phyloP scores from a whole-genome alignment of 1,140 invertebrate species.

The Drosophila azteca region DNA sequence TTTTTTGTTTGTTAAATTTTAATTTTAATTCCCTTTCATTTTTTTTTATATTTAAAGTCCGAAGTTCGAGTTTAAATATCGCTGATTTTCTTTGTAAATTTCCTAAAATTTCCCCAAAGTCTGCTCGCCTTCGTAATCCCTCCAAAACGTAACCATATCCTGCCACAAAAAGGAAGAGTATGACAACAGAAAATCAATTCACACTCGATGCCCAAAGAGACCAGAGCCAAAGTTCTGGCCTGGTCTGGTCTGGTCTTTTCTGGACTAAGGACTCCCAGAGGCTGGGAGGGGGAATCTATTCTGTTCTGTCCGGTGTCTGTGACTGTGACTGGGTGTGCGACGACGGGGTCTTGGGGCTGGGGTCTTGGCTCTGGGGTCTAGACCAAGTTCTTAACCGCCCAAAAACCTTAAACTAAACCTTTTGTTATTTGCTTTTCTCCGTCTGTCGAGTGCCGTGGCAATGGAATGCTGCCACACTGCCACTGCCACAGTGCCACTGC shows the following conservation, averaged over 20 bases:
- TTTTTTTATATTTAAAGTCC: no score
- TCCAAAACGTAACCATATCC: no score
- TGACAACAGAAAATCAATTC: constrained; percentile 74
- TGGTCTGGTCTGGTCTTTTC: constrained; percentile 15
- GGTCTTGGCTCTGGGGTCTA: constrained; percentile 1
- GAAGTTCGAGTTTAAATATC: no score
- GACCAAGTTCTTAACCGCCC: no score
- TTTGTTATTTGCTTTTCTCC: constrained; percentile 72
- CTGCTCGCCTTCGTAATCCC: no score
- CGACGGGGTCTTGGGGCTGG: constrained; percentile 23
- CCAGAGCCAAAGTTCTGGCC: constrained; percentile 24
- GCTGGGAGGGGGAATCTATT: neutral
- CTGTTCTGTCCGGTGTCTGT: constrained; percentile 21
- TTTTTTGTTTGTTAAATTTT: no score
- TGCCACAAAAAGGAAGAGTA: neutral
- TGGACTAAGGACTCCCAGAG: constrained; percentile 15
- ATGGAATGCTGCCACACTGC: constrained; percentile 60
- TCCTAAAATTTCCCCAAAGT: no score
- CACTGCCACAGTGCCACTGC: no score
- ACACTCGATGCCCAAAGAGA: constrained; percentile 68
- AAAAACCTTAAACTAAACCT: constrained; percentile 46
- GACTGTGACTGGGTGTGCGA: constrained; percentile 8
- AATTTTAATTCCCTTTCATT: no score
- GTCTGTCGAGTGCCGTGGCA: constrained; percentile 63
- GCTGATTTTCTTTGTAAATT: no score